Percentiles rank a stretch among this genome's conserved stretches.
These are phyloP conservation scores for Leptinotarsa defecta DNA, from an alignment of 1,140 invertebrate genomes.

Conservation along the genomic window DNA sequence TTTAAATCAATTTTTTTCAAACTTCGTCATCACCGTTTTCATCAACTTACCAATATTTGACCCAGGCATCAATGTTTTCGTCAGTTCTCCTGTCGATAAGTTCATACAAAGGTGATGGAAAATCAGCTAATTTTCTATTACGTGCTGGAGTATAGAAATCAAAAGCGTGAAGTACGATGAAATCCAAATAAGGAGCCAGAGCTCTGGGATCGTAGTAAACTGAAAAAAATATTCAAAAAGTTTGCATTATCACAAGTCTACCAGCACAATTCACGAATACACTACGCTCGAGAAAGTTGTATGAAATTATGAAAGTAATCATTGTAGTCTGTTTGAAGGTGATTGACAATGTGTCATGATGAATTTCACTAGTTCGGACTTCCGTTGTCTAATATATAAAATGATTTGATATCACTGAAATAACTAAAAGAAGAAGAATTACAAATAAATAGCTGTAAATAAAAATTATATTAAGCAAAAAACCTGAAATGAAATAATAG, in stretches of 20 bases:
- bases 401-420: too few relatives aligned
- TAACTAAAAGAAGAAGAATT: too few relatives aligned
- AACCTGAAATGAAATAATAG: too few relatives aligned
- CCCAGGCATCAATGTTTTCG: conserved; percentile 68
- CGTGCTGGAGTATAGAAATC: conserved; percentile 78
- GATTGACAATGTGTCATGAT: too few relatives aligned
- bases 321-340: too few relatives aligned
- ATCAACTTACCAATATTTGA: conserved; percentile 64
- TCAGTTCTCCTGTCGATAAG: conserved; percentile 70
- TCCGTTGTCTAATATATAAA: too few relatives aligned
- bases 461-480: too few relatives aligned
- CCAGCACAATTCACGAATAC: background rate
- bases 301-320: background rate
- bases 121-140: conserved; percentile 76
- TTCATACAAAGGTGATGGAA: conserved; percentile 71
- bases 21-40: too few relatives aligned
- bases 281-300: background rate
- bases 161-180: conserved; percentile 77
- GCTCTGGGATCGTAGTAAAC: conserved; percentile 79
- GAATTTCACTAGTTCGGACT: too few relatives aligned
- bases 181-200: conserved; percentile 75
- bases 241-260: background rate
- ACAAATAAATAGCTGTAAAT: too few relatives aligned
- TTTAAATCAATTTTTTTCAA: too few relatives aligned
- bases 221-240: conserved; percentile 50